Evolutionary conservation across 2,888 invertebrate species (phyloP).

Genomic region (Chaitophorus viminalis): DNA sequence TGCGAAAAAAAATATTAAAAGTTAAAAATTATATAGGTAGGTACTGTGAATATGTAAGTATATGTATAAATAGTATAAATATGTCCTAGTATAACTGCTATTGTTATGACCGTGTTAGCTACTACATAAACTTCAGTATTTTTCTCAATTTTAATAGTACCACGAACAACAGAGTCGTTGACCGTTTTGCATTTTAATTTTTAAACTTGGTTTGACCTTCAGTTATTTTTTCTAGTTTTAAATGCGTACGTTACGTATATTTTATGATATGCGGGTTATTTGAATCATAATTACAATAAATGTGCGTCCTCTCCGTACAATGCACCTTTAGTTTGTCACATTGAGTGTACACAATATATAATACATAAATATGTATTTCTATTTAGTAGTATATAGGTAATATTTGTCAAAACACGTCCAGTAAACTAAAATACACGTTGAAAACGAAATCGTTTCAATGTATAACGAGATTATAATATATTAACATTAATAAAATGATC

Average conservation of each 20-base stretch:
- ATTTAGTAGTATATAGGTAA: too few species aligned
- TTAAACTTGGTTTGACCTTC: conserved; percentile 51
- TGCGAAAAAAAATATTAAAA: too few species aligned
- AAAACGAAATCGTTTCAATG: too few species aligned
- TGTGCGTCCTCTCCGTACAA: background rate
- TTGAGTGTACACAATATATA: too few species aligned
- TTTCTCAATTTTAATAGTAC: conserved; percentile 37
- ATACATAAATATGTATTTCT: too few species aligned
- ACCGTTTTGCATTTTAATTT: conserved; percentile 47
- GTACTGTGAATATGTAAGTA: too few species aligned
- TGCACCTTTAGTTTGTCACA: background rate
- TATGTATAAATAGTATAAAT: background rate
- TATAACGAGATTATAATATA: too few species aligned
- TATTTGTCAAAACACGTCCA: too few species aligned
- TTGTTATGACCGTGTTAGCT: background rate
- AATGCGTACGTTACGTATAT: background rate
- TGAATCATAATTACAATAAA: background rate
- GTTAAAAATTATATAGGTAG: background rate
- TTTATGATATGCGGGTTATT: conserved; percentile 6
- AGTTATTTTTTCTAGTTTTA: background rate
- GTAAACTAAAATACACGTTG: too few species aligned
- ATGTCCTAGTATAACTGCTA: background rate
- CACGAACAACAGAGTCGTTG: conserved; percentile 46
- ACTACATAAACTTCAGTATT: conserved; percentile 11
- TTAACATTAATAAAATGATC: too few species aligned